These are phyloP conservation scores for Sinopyrophorus schimmeli DNA, from an alignment of 2,888 invertebrate genomes.

Conservation along the genomic window DNA sequence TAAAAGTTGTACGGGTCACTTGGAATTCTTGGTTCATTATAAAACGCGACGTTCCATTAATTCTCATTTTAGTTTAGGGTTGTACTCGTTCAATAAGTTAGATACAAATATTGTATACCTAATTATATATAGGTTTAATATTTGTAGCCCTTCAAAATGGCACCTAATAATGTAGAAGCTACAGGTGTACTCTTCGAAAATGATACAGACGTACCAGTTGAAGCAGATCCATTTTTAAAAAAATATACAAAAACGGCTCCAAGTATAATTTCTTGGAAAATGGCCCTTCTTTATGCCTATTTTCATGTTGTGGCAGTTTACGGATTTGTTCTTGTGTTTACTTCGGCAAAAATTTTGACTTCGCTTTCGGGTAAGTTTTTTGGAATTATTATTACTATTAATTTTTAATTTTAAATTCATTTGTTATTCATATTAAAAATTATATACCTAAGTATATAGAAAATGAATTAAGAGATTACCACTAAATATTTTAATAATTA, in stretches of 20 bases:
- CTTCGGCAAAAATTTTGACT: slow-evolving; percentile 75
- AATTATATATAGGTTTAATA: slow-evolving; percentile 6
- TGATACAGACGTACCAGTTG: slow-evolving; percentile 58
- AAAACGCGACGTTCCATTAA: no score
- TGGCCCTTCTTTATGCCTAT: slow-evolving; percentile 74
- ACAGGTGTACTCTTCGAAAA: slow-evolving; percentile 68
- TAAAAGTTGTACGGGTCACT: no score
- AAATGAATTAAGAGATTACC: no score
- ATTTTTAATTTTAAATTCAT: no score
- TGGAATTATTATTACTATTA: no score
- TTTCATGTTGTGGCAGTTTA: slow-evolving; percentile 77
- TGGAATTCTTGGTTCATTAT: no score
- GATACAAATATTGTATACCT: no score
- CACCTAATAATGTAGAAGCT: slow-evolving; percentile 47
- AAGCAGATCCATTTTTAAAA: not conserved
- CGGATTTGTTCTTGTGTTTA: slow-evolving; percentile 72
- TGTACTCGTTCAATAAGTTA: no score
- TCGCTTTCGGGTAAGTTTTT: slow-evolving; percentile 64
- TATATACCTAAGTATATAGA: no score
- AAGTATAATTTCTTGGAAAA: slow-evolving; percentile 65
- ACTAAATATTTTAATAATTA: no score
- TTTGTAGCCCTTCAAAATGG: slow-evolving; percentile 40
- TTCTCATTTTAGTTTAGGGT: no score
- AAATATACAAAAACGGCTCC: slow-evolving; percentile 21
- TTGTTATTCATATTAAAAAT: no score